Percentiles rank a stretch among this genome's conserved stretches.
Conservation (phyloP, 2,888 invertebrate species). For the Carterocephalus palaemon region DNA sequence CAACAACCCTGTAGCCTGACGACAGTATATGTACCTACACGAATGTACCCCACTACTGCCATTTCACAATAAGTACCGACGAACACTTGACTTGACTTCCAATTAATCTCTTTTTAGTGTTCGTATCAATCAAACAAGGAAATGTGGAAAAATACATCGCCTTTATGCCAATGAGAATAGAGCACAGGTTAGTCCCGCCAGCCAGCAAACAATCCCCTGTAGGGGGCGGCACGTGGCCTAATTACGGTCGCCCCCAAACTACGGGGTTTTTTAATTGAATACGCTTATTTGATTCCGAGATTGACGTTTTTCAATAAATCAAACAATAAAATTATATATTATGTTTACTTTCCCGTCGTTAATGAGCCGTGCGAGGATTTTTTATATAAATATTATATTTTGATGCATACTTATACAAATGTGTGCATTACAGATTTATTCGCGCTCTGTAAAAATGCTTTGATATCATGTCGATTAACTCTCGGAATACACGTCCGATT, state of each 20-base stretch:
- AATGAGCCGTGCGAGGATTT: not conserved
- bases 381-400: not conserved
- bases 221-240: conserved; percentile 66
- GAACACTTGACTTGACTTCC: conserved; percentile 56
- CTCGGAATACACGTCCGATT: no score
- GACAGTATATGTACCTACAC: conserved; percentile 4
- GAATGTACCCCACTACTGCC: no score
- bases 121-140: conserved; percentile 42
- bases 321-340: conserved; percentile 17
- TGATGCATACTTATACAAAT: no score
- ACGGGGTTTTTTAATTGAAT: conserved; percentile 66
- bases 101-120: conserved; percentile 57
- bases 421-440: no score
- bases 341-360: conserved; percentile 7
- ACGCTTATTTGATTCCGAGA: conserved; percentile 68
- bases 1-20: no score
- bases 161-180: not conserved
- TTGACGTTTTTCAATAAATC: conserved; percentile 49
- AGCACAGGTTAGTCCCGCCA: conserved; percentile 12
- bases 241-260: conserved; percentile 58
- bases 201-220: conserved; percentile 22
- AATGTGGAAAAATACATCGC: conserved; percentile 1
- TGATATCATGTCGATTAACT: no score
- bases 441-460: no score
- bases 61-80: conserved; percentile 13